Evolutionary conservation across 2,888 invertebrate genomes (phyloP).

Genomic region (Cistogaster globosa): DNA sequence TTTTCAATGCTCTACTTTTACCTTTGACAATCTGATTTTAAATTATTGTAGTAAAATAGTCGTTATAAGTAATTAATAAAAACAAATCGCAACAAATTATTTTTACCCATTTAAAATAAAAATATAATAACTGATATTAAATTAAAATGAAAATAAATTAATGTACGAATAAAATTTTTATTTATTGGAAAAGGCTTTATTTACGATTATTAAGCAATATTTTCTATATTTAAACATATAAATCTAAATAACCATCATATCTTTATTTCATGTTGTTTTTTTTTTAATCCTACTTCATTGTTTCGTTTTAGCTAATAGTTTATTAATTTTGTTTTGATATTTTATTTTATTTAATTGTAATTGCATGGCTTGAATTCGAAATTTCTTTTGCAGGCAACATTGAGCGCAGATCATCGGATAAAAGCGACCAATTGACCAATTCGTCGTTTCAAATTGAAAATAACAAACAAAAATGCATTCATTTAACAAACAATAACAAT

Average conservation of each 20-base stretch:
- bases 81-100: no score
- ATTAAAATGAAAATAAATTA: no score
- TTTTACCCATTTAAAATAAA: no score
- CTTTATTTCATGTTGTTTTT: not conserved
- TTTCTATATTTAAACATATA: not conserved
- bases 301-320: constrained; percentile 20
- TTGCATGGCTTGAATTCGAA: constrained; percentile 83
- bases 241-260: not conserved
- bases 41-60: no score
- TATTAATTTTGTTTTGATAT: constrained; percentile 38
- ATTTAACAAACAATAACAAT: constrained; percentile 83
- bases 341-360: constrained; percentile 74
- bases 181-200: no score
- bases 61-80: no score
- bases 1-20: no score
- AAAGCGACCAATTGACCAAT: constrained; percentile 83
- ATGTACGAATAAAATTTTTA: no score
- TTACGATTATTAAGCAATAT: no score
- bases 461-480: constrained; percentile 82
- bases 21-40: no score
- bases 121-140: no score
- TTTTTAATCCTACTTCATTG: not conserved
- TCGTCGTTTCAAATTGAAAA: constrained; percentile 82
- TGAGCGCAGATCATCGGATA: constrained; percentile 83
- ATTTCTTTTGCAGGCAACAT: constrained; percentile 83